Percentiles rank a stretch among this genome's conserved stretches.
phyloP scores from a whole-genome alignment of 2,113 vertebrate genomes.

The Bujurquina vittata region DNA sequence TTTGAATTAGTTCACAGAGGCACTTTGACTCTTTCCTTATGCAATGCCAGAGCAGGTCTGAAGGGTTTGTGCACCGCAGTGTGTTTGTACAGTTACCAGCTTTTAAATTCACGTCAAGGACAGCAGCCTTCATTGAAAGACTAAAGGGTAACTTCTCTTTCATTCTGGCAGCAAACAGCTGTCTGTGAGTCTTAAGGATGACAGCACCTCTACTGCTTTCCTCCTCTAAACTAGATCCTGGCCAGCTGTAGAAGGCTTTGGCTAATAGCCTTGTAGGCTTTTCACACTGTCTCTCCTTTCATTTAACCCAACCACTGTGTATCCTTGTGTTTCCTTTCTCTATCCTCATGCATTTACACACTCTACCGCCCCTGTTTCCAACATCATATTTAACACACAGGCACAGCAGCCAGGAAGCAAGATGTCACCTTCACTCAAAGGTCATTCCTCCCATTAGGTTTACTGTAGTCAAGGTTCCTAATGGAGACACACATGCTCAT shows the following conservation, averaged over 20 bases:
- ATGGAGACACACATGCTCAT: constrained; percentile 13
- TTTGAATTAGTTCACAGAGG: constrained; percentile 30
- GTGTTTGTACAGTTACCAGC: constrained; percentile 31
- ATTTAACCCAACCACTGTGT: constrained; percentile 31
- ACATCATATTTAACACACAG: constrained; percentile 74
- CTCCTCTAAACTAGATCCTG: constrained; percentile 51
- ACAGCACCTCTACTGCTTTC: constrained; percentile 45
- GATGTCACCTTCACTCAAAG: constrained; percentile 74
- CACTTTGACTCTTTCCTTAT: not conserved
- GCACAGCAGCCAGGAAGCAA: constrained; percentile 51
- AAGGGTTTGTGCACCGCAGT: not conserved
- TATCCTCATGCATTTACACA: not conserved
- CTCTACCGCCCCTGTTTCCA: constrained; percentile 46
- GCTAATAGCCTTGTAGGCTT: constrained; percentile 52
- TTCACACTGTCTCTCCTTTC: constrained; percentile 35
- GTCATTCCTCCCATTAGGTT: constrained; percentile 70
- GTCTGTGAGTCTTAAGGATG: constrained; percentile 53
- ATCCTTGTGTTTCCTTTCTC: constrained; percentile 32
- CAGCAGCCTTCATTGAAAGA: constrained; percentile 32
- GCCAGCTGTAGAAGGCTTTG: constrained; percentile 46
- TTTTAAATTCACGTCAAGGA: constrained; percentile 12
- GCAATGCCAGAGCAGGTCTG: not conserved
- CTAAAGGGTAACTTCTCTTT: constrained; percentile 36
- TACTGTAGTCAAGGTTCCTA: constrained; percentile 48
- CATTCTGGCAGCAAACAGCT: constrained; percentile 46